phyloP scores from a whole-genome alignment of 2,797 vertebrate genomes.

The Lateolabrax maculatus region DNA sequence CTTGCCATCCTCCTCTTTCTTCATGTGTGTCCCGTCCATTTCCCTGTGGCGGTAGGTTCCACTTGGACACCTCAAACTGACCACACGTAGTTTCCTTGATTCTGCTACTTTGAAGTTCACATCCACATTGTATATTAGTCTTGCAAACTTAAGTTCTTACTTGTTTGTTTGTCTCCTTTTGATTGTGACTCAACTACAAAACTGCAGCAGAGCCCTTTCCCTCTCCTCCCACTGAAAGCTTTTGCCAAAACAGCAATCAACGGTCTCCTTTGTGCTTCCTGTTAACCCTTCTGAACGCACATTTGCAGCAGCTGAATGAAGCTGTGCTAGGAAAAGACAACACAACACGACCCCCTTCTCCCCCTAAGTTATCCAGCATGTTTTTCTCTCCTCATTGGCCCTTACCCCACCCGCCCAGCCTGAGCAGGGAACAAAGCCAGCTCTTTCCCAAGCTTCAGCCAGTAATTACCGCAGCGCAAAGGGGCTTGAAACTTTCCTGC shows the following conservation, averaged over 20 bases:
- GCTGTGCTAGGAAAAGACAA: neutral
- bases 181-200: neutral
- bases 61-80: neutral
- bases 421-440: conserved; percentile 75
- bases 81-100: neutral
- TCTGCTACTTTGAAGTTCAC: neutral
- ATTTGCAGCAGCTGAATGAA: neutral
- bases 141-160: conserved; percentile 8
- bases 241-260: neutral
- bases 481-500: conserved; percentile 10
- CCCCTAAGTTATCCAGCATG: conserved; percentile 6
- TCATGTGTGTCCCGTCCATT: conserved; percentile 48
- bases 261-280: neutral
- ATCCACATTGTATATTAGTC: neutral
- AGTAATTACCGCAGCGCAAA: conserved; percentile 66
- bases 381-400: conserved; percentile 63
- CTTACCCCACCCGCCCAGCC: conserved; percentile 37
- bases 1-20: conserved; percentile 15
- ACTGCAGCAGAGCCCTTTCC: neutral
- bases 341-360: conserved; percentile 1
- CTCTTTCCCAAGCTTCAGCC: conserved; percentile 61
- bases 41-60: neutral
- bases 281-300: neutral
- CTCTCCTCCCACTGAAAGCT: neutral
- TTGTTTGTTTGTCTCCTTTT: neutral